Base-by-base conservation (phyloP, 2,888 invertebrate genomes). In the Lepeophtheirus nordmannii region DNA sequence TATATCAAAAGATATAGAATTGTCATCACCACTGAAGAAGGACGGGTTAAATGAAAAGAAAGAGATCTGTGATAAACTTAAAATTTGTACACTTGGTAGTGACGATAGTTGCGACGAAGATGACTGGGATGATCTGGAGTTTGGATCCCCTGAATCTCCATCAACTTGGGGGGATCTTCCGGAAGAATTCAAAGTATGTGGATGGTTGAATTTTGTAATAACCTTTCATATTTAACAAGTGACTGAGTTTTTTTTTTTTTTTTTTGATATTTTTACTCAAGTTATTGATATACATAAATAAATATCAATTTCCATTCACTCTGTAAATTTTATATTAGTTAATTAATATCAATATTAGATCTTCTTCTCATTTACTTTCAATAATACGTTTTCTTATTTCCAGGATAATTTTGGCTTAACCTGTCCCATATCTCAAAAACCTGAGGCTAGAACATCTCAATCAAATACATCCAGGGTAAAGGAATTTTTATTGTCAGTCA, bases 401-500 rank as follows among this genome's bases (percentile, higher is more conserved):
- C 17, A 46, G 53, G 53, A 17, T 46, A 46, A 46, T 17, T n/a
- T 46, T 14, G 53, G 53, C 8, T 17, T 46, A n/a, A 17, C 17
- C 2, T 46, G 8, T 8, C 53, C 53, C 17, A 14, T 46, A 14
- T 46, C 53, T 3, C 17, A n/a, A 46, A 17, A 46, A 8, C 53
- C 53, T 17, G 30, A 30, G 30, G 30, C 30, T 5, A 30, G 30
- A 7, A 30, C 30, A 17, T 46, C 17, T 46, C 53, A 46, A 30
- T 46, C 53, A 46, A 46, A 46, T 46, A 46, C 53, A 46, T 46
- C 53, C 53, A 46, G 53, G 17, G 53, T 46, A 2, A 46, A 46
- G 53, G 53, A 46, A 17, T 46, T 46, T 17, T 17, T 46, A 14
- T n/a, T n/a, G 53, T 46, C n/a, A 14, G 53, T 8, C n/a, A n/a